phyloP scores from a whole-genome alignment of 2,113 vertebrate genomes.

The Brevimyrus niger region DNA sequence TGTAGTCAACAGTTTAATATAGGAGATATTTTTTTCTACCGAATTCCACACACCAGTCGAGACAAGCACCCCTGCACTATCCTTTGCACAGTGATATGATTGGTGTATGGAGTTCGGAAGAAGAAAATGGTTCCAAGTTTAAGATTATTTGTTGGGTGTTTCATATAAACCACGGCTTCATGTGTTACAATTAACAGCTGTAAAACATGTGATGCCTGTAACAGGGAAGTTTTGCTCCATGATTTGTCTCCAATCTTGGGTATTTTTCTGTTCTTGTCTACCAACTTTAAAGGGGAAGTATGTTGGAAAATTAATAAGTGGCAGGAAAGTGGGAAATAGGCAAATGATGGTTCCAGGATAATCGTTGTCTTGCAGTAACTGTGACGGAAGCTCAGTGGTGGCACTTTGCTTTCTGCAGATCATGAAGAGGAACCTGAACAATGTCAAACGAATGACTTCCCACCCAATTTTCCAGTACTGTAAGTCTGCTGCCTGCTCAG shows the following conservation, averaged over 20 bases:
- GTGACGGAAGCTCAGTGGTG: not conserved
- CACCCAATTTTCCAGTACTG: conserved; percentile 96
- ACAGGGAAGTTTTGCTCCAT: not conserved
- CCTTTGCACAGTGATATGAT: not conserved
- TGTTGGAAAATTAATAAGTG: not conserved
- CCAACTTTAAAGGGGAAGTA: not conserved
- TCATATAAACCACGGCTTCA: not conserved
- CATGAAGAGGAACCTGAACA: conserved; percentile 95
- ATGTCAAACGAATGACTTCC: conserved; percentile 95
- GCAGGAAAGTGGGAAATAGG: not conserved
- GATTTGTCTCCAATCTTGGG: not conserved
- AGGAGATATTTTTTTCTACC: not conserved
- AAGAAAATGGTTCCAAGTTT: not conserved
- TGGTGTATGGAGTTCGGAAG: not conserved
- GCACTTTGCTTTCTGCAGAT: conserved; percentile 63
- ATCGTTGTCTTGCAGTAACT: not conserved
- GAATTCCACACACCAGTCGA: not conserved
- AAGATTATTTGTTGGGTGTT: not conserved
- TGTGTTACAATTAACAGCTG: not conserved
- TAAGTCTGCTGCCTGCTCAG: conserved; percentile 59
- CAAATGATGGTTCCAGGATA: not conserved
- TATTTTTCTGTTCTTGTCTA: not conserved
- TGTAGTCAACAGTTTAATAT: not conserved
- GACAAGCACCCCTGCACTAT: not conserved
- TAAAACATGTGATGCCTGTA: not conserved